These are phyloP conservation scores for Oplegnathus fasciatus DNA, from an alignment of 2,113 vertebrate species.

Conservation along the genomic window DNA sequence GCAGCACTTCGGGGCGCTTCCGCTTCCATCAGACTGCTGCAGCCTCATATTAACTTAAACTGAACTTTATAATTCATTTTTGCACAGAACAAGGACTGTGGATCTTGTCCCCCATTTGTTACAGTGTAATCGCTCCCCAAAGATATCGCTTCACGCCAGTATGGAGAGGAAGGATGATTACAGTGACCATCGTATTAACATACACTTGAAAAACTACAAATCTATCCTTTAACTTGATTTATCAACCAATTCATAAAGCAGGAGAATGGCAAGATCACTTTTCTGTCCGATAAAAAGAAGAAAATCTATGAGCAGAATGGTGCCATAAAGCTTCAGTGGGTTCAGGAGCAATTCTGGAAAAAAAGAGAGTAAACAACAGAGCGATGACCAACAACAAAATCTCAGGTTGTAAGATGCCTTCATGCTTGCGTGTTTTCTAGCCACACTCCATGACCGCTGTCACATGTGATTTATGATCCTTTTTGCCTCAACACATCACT, in stretches of 20 bases:
- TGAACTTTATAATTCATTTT: no score
- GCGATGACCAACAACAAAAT: conserved; percentile 10
- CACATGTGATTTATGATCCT: conserved; percentile 80
- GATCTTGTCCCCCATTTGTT: not conserved
- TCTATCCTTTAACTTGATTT: not conserved
- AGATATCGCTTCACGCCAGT: not conserved
- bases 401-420: conserved; percentile 28
- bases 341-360: conserved; percentile 6
- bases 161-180: not conserved
- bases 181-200: not conserved
- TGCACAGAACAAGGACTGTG: not conserved
- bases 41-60: not conserved
- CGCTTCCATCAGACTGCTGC: not conserved
- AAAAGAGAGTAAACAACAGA: conserved; percentile 18
- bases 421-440: conserved; percentile 51
- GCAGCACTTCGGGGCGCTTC: no score
- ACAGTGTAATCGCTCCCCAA: not conserved
- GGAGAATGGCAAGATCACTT: not conserved
- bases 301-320: not conserved
- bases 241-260: not conserved
- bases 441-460: conserved; percentile 63
- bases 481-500: conserved; percentile 64
- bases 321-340: not conserved
- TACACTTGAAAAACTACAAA: not conserved
- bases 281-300: not conserved